Conservation (phyloP, 2,888 invertebrate species). For the Drosophila eohydei region DNA sequence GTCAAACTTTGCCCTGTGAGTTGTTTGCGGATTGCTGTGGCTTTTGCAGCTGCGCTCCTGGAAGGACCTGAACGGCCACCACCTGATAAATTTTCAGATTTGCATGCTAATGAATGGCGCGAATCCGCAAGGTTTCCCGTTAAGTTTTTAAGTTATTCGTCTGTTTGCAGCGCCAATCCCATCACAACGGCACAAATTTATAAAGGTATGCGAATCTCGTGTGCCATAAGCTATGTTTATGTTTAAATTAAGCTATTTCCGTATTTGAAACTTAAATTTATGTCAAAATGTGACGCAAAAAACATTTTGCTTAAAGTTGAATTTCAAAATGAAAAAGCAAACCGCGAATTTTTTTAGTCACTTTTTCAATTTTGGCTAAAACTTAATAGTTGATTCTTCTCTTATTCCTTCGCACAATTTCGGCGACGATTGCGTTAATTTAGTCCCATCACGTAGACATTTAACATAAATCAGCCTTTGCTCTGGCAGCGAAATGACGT, state of each 20-base stretch:
- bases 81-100: constrained; percentile 60
- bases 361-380: constrained; percentile 3
- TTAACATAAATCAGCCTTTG: constrained; percentile 11
- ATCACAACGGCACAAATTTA: neutral
- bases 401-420: neutral
- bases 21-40: constrained; percentile 6
- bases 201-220: neutral
- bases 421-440: constrained; percentile 7
- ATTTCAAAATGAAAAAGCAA: neutral
- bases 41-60: constrained; percentile 13
- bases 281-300: too few species aligned
- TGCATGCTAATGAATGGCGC: constrained; percentile 57
- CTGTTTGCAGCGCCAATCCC: neutral
- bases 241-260: neutral
- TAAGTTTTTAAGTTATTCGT: constrained; percentile 31
- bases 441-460: constrained; percentile 10
- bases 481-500: neutral
- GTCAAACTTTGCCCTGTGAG: constrained; percentile 36
- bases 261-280: neutral
- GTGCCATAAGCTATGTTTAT: neutral
- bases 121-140: neutral
- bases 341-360: neutral
- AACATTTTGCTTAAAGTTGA: too few species aligned
- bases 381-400: neutral
- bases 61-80: constrained; percentile 4